Conservation (phyloP, 2,888 invertebrate species). For the Nineta flava region DNA sequence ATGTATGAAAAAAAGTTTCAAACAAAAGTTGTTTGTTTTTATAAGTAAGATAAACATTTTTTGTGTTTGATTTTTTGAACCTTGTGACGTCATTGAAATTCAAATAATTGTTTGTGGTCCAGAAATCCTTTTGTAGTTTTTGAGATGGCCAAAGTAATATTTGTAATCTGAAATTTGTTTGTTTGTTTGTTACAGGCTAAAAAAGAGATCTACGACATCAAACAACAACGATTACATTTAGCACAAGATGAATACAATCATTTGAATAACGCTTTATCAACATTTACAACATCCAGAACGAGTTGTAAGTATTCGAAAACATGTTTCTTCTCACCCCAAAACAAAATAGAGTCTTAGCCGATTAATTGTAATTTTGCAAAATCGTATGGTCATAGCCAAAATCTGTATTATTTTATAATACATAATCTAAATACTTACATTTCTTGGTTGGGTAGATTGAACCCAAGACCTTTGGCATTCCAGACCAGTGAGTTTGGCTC, state of each 20-base stretch:
- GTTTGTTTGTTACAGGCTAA: constrained; percentile 56
- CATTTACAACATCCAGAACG: constrained; percentile 75
- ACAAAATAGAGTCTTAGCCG: background rate
- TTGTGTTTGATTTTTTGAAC: no score
- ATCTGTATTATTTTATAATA: background rate
- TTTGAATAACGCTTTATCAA: constrained; percentile 68
- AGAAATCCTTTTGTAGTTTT: no score
- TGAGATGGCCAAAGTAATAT: no score
- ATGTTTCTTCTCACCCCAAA: background rate
- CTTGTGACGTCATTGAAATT: no score
- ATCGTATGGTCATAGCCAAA: background rate
- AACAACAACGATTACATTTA: constrained; percentile 81
- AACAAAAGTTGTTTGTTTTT: no score
- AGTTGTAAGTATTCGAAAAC: constrained; percentile 56
- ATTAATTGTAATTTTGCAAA: constrained; percentile 1
- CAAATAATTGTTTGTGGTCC: no score
- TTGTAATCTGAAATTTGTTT: background rate
- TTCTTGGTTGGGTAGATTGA: no score
- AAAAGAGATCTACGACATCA: constrained; percentile 90
- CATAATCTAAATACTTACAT: background rate
- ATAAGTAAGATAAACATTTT: no score
- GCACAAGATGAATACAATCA: constrained; percentile 95
- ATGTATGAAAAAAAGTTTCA: no score
- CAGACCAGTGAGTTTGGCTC: no score
- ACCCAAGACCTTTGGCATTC: no score